Evolutionary conservation across 2,797 vertebrate genomes (phyloP).

Genomic region (Periparus ater): DNA sequence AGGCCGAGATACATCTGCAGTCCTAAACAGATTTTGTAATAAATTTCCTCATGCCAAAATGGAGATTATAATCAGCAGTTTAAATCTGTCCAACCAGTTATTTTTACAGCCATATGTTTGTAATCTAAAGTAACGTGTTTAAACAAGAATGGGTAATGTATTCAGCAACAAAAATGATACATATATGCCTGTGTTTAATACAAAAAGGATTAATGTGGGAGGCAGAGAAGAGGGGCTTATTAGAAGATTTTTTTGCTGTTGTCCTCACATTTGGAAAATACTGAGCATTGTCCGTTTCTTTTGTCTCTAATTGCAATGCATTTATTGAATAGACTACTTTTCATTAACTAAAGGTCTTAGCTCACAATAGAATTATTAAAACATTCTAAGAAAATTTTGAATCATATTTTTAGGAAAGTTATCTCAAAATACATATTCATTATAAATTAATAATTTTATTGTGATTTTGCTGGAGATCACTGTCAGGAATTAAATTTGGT

Average conservation of each 20-base stretch:
- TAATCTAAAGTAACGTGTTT: slow-evolving; percentile 7
- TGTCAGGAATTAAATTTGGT: not conserved
- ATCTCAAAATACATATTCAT: not conserved
- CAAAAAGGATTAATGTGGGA: not conserved
- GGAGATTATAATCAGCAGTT: slow-evolving; percentile 25
- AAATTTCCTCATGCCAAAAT: not conserved
- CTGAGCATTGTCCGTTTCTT: not conserved
- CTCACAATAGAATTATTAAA: not conserved
- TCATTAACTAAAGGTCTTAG: not conserved
- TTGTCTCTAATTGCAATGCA: not conserved
- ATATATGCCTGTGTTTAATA: not conserved
- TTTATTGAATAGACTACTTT: not conserved
- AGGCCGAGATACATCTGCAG: not conserved
- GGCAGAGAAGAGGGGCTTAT: not conserved
- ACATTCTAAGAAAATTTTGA: not conserved
- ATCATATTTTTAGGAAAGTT: not conserved
- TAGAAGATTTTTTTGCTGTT: not conserved
- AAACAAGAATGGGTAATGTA: slow-evolving; percentile 6
- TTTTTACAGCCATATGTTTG: not conserved
- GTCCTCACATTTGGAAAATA: not conserved
- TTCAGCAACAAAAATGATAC: not conserved
- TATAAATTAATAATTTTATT: not conserved
- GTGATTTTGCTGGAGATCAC: not conserved
- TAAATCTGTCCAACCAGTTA: slow-evolving; percentile 1
- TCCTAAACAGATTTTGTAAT: not conserved